Percentiles rank a stretch among this genome's conserved stretches.
phyloP scores from a whole-genome alignment of 2,797 vertebrate species.

The Danio tinwini region DNA sequence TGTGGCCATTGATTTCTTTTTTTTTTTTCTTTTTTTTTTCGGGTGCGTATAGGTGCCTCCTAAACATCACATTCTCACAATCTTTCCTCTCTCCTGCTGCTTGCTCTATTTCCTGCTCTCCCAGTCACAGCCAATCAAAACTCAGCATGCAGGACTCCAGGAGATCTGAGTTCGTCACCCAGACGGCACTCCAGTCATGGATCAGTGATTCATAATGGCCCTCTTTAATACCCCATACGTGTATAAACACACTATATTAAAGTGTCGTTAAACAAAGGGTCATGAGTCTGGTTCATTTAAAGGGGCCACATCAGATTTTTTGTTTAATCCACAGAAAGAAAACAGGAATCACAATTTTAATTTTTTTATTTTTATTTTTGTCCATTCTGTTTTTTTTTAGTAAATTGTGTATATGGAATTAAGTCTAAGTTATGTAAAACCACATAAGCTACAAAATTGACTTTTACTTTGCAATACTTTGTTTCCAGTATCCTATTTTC shows the following conservation, averaged over 20 bases:
- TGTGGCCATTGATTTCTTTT: constrained; percentile 68
- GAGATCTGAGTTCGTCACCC: constrained; percentile 45
- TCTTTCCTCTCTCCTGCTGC: constrained; percentile 44
- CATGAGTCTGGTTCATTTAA: constrained; percentile 13
- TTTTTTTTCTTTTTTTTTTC: constrained; percentile 58
- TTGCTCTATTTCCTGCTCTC: constrained; percentile 54
- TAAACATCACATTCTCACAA: constrained; percentile 41
- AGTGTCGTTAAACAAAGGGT: constrained; percentile 34
- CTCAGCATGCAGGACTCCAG: constrained; percentile 38
- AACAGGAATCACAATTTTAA: no score
- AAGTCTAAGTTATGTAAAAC: no score
- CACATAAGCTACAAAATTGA: no score
- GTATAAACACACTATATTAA: constrained; percentile 41
- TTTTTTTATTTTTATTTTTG: no score
- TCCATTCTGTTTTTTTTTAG: no score
- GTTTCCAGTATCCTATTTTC: no score
- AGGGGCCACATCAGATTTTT: not conserved
- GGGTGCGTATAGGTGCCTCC: constrained; percentile 53
- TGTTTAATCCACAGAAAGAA: no score
- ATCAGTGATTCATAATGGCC: constrained; percentile 41
- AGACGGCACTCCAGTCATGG: constrained; percentile 39
- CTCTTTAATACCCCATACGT: constrained; percentile 23
- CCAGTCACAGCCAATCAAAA: constrained; percentile 49
- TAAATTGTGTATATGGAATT: no score
- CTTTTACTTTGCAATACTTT: no score